Conservation (phyloP, 2,113 vertebrate genomes). For the Hemiscyllium ocellatum region DNA sequence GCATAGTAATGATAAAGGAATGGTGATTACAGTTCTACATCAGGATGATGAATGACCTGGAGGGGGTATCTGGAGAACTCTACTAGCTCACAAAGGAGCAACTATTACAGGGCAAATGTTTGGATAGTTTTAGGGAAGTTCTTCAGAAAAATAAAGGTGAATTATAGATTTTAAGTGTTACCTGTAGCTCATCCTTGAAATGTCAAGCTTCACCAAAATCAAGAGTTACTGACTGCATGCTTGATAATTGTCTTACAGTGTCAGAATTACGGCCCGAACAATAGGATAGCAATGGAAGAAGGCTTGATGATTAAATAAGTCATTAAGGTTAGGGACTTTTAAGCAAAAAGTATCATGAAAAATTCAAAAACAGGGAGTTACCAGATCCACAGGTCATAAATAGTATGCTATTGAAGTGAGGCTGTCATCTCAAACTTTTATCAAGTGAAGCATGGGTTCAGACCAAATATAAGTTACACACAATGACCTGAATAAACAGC, state of each 20-base stretch:
- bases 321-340: background rate
- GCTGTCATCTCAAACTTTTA: background rate
- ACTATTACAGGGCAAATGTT: background rate
- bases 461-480: background rate
- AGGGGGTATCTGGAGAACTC: background rate
- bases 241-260: background rate
- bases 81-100: background rate
- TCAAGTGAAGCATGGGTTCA: background rate
- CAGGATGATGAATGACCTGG: background rate
- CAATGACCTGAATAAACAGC: background rate
- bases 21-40: background rate
- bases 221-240: background rate
- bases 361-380: background rate
- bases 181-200: background rate
- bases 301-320: background rate
- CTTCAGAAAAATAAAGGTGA: background rate
- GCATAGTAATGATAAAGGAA: background rate
- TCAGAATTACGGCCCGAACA: background rate
- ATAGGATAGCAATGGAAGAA: background rate
- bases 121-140: background rate
- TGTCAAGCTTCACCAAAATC: background rate
- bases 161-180: background rate
- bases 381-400: background rate
- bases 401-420: background rate
- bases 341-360: background rate